A percentile compares a stretch with the other conserved stretches of the same genome.
Conservation (phyloP, 2,888 invertebrate genomes). For the Cantharis nigra region DNA sequence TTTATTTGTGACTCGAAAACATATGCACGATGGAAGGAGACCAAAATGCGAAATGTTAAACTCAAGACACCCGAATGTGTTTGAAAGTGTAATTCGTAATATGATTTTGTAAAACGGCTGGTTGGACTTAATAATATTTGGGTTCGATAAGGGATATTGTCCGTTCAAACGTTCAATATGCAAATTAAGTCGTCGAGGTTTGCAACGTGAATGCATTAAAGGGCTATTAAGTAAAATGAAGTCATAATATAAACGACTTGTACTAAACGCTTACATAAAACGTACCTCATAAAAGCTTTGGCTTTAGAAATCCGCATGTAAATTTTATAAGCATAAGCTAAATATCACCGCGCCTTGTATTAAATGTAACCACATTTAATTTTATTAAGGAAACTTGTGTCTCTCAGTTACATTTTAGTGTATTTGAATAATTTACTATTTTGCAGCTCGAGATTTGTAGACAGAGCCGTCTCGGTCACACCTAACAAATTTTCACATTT, state of each 20-base stretch:
- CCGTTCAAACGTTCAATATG: slow-evolving; percentile 11
- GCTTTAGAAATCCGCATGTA: slow-evolving; percentile 19
- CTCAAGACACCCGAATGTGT: not conserved
- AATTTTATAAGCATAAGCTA: slow-evolving; percentile 20
- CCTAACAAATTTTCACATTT: too few relatives aligned
- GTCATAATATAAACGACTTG: slow-evolving; percentile 18
- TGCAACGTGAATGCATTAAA: slow-evolving; percentile 21
- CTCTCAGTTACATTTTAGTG: not conserved
- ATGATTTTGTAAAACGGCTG: not conserved
- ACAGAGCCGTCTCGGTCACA: not conserved
- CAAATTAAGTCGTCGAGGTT: slow-evolving; percentile 18
- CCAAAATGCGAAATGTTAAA: not conserved
- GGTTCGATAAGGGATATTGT: slow-evolving; percentile 9
- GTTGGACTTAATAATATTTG: not conserved
- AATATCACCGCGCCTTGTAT: not conserved
- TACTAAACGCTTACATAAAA: slow-evolving; percentile 19
- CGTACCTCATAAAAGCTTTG: slow-evolving; percentile 16
- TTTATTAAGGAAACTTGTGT: slow-evolving; percentile 11
- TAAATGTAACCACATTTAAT: slow-evolving; percentile 15
- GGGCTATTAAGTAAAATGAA: slow-evolving; percentile 21
- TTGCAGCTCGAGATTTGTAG: not conserved
- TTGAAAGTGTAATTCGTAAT: not conserved
- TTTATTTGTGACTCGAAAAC: not conserved
- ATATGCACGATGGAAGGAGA: not conserved
- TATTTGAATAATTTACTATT: slow-evolving; percentile 2